Percentiles rank a stretch among this genome's conserved stretches.
Evolutionary conservation across 2,888 invertebrate genomes (phyloP).

Genomic region (Eupithecia insigniata): DNA sequence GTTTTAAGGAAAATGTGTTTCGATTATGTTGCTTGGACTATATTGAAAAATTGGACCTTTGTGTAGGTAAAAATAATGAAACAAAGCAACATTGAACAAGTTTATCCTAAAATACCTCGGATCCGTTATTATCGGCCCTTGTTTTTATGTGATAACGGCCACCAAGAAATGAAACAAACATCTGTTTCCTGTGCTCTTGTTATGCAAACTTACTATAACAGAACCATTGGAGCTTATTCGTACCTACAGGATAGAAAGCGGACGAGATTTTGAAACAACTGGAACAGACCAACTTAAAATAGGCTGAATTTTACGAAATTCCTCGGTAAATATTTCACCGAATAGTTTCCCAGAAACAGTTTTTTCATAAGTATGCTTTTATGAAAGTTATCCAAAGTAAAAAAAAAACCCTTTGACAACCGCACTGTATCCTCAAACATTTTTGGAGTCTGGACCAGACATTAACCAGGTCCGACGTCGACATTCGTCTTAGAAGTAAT

Average conservation of each 20-base stretch:
- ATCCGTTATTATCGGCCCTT: background rate
- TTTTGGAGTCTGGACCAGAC: background rate
- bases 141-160: constrained; percentile 8
- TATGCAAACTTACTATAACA: background rate
- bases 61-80: background rate
- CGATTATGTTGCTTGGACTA: background rate
- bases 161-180: constrained; percentile 8
- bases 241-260: background rate
- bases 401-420: background rate
- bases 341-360: background rate
- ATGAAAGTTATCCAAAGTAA: background rate
- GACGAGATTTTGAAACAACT: background rate
- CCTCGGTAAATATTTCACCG: background rate
- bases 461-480: background rate
- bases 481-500: background rate
- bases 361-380: background rate
- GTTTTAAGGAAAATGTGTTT: background rate
- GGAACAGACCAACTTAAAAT: background rate
- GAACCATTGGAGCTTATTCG: background rate
- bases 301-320: background rate
- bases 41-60: background rate
- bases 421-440: background rate
- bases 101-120: constrained; percentile 3
- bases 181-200: constrained; percentile 6
- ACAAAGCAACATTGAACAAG: background rate